Conservation (phyloP, 2,113 vertebrate genomes). For the Gadus chalcogrammus region DNA sequence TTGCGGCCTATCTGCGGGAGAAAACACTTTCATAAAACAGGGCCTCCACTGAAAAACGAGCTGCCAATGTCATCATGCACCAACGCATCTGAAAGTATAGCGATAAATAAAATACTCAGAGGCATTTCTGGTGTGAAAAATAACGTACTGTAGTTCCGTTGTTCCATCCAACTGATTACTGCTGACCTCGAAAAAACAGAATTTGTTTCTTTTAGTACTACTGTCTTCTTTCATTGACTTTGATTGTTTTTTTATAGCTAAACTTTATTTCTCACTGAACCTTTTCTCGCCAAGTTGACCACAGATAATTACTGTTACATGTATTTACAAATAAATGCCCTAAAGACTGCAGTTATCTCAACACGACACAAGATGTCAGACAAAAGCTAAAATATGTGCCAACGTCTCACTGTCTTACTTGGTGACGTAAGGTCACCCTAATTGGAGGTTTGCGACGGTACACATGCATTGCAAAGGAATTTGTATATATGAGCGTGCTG, state of each 20-base stretch:
- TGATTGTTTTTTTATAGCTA: background rate
- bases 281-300: background rate
- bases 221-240: background rate
- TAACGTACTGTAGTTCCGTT: constrained; percentile 34
- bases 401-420: too few relatives aligned
- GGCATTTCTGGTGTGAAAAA: constrained; percentile 61
- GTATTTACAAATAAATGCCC: background rate
- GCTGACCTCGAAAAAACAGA: constrained; percentile 56
- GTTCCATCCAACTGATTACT: constrained; percentile 13
- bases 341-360: constrained; percentile 4
- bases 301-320: background rate
- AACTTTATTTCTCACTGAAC: background rate
- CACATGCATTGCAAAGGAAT: background rate
- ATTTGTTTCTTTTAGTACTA: constrained; percentile 25
- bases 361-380: constrained; percentile 41
- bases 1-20: constrained; percentile 53
- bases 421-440: background rate
- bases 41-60: constrained; percentile 63
- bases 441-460: background rate
- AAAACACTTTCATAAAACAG: constrained; percentile 65
- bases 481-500: too few relatives aligned
- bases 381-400: constrained; percentile 24
- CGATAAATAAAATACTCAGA: constrained; percentile 37
- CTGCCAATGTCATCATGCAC: constrained; percentile 29
- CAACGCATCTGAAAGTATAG: constrained; percentile 4